Conservation (phyloP, 1,140 invertebrate genomes). For the Goniozus legneri region DNA sequence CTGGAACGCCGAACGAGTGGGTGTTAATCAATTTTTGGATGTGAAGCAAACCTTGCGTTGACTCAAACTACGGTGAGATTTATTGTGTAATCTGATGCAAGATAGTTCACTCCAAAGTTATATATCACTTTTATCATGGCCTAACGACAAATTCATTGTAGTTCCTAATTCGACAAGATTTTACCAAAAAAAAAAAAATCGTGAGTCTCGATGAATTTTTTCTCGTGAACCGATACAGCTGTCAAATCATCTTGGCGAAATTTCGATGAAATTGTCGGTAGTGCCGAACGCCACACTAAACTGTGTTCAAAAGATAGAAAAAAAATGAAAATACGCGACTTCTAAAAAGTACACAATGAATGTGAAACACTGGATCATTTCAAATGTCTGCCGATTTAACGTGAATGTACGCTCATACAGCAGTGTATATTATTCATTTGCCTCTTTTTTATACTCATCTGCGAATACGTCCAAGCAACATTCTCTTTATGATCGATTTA, state of each 20-base stretch:
- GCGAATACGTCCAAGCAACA: too few relatives aligned
- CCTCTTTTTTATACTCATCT: too few relatives aligned
- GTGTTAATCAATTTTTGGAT: too few relatives aligned
- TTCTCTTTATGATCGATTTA: too few relatives aligned
- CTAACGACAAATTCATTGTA: slow-evolving; percentile 41
- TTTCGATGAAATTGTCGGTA: slow-evolving; percentile 42
- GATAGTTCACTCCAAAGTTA: slow-evolving; percentile 42
- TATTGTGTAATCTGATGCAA: slow-evolving; percentile 30
- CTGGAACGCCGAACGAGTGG: slow-evolving; percentile 33
- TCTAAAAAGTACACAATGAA: slow-evolving; percentile 34
- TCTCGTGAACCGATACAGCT: too few relatives aligned
- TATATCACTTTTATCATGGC: slow-evolving; percentile 44
- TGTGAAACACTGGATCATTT: slow-evolving; percentile 34
- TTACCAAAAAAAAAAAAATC: too few relatives aligned
- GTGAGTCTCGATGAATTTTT: too few relatives aligned
- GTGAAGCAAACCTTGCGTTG: too few relatives aligned
- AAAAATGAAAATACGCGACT: slow-evolving; percentile 26
- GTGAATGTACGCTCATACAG: slow-evolving; percentile 30
- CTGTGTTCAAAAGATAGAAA: slow-evolving; percentile 51
- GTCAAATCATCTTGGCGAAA: slow-evolving; percentile 13
- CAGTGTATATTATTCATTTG: too few relatives aligned
- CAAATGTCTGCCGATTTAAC: slow-evolving; percentile 37
- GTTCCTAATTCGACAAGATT: too few relatives aligned
- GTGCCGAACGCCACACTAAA: slow-evolving; percentile 47
- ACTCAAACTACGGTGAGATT: slow-evolving; percentile 30